phyloP scores from a whole-genome alignment of 2,797 vertebrate species.

The Bufotes viridis region DNA sequence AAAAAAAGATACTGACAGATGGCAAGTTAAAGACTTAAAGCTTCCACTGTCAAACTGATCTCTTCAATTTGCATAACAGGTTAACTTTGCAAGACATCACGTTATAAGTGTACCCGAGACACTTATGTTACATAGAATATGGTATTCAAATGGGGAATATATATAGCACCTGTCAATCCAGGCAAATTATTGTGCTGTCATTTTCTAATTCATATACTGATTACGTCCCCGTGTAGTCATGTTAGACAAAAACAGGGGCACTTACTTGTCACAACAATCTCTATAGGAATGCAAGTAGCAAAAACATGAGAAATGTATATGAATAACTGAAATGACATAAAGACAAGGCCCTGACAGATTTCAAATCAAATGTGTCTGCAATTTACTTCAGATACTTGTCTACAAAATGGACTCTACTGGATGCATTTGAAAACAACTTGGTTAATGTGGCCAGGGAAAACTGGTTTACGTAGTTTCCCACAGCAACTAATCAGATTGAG shows the following conservation, averaged over 20 bases:
- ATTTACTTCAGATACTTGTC: too few species aligned
- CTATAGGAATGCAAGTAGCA: neutral
- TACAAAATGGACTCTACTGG: too few species aligned
- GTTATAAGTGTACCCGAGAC: neutral
- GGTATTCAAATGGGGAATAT: slow-evolving; percentile 4
- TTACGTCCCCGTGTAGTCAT: neutral
- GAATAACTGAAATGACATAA: too few species aligned
- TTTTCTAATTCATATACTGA: neutral
- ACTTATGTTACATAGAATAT: neutral
- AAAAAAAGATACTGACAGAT: slow-evolving; percentile 45
- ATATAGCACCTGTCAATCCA: slow-evolving; percentile 10
- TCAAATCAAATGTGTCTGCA: too few species aligned
- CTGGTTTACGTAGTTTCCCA: too few species aligned
- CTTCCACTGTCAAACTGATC: slow-evolving; percentile 51
- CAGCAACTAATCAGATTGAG: too few species aligned
- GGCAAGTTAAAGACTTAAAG: slow-evolving; percentile 48
- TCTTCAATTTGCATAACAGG: slow-evolving; percentile 45
- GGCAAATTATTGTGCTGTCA: neutral
- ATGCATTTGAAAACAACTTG: too few species aligned
- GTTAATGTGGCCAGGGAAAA: too few species aligned
- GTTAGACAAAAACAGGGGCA: neutral
- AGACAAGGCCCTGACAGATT: too few species aligned
- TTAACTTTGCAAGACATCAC: slow-evolving; percentile 33
- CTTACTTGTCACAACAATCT: neutral
- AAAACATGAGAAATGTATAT: neutral